These are phyloP conservation scores for Tethya wilhelma DNA, from an alignment of 37 sponge, comb jelly and placozoan species.

Conservation along the genomic window DNA sequence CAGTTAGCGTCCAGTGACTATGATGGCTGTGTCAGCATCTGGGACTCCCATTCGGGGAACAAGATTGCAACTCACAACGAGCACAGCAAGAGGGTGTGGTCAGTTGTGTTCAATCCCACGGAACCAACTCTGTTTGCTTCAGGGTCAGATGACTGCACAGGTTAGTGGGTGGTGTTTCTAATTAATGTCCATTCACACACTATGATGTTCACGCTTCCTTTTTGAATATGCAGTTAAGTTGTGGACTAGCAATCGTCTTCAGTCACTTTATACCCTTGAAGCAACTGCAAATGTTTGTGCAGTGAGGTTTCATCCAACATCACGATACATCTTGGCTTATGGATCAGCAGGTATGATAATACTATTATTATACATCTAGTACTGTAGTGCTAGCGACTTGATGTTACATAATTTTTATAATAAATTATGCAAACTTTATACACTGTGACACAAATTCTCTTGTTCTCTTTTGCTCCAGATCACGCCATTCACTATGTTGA, in stretches of 20 bases:
- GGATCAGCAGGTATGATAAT: slow-evolving; percentile 75
- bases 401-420: neutral
- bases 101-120: slow-evolving; percentile 68
- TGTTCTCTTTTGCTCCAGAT: slow-evolving; percentile 41
- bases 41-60: slow-evolving; percentile 58
- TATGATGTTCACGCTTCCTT: neutral
- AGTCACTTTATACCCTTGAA: slow-evolving; percentile 37
- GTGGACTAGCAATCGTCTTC: slow-evolving; percentile 52
- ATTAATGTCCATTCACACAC: neutral
- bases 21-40: slow-evolving; percentile 71
- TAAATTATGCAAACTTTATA: no score
- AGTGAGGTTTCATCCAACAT: slow-evolving; percentile 76
- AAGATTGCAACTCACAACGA: slow-evolving; percentile 60
- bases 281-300: slow-evolving; percentile 82
- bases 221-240: slow-evolving; percentile 64
- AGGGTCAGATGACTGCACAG: slow-evolving; percentile 84
- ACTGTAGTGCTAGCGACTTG: neutral
- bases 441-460: no score
- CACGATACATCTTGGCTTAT: slow-evolving; percentile 68
- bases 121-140: slow-evolving; percentile 81
- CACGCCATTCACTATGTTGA: slow-evolving; percentile 76
- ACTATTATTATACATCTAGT: neutral
- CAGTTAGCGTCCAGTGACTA: slow-evolving; percentile 73
- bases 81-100: slow-evolving; percentile 83
- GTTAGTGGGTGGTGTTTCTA: neutral